A percentile compares a stretch with the other conserved stretches of the same genome.
phyloP scores from a whole-genome alignment of 2,113 vertebrate genomes.

The Ophthalmolycus amberensis region DNA sequence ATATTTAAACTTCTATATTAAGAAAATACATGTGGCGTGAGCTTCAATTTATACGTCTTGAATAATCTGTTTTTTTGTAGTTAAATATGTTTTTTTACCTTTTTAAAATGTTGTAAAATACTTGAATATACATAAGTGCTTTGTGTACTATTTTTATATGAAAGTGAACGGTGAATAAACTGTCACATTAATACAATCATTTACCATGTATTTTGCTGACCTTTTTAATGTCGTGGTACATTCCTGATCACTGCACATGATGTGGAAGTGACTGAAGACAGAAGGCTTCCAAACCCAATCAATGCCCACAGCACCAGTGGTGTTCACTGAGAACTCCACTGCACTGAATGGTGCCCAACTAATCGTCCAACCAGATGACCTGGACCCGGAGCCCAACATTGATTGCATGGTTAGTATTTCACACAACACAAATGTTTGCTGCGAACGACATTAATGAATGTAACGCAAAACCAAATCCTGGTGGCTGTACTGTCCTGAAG shows the following conservation, averaged over 20 bases:
- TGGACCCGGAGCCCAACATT: neutral
- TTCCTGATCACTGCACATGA: neutral
- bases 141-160: conserved; percentile 41
- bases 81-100: neutral
- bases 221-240: neutral
- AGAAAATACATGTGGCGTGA: neutral
- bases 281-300: neutral
- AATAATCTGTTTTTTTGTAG: neutral
- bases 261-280: neutral
- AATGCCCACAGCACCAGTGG: neutral
- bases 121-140: neutral
- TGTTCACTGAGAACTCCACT: neutral
- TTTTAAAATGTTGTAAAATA: conserved; percentile 10
- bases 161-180: conserved; percentile 21
- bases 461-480: neutral
- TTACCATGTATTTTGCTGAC: neutral
- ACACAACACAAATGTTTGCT: neutral
- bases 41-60: neutral
- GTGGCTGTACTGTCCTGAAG: neutral
- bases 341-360: neutral
- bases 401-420: neutral
- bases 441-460: neutral
- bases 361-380: neutral
- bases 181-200: neutral
- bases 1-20: no score